Base-by-base conservation (phyloP, 1,140 invertebrate genomes). In the Heliconius congener region DNA sequence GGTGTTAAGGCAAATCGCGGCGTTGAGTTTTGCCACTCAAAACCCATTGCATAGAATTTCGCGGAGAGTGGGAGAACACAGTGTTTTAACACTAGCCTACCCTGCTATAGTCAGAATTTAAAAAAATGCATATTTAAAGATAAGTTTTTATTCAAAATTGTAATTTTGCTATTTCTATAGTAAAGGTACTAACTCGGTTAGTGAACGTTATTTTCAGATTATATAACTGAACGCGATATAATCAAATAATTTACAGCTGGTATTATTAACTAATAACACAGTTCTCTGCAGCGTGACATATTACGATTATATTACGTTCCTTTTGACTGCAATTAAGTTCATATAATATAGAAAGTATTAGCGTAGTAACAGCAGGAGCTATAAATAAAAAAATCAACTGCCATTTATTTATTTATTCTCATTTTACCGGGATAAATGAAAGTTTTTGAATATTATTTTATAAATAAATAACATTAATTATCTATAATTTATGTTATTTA, bases 211-310 rank as follows among this genome's bases (percentile, higher is more conserved):
- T 13, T 66, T 60, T 60, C 23, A 27, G 13, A 66, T 66, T 66
- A 66, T 30, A n/a, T 66, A 66, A 66, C 23, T 66, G 0, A 66
- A 66, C 1, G 60, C 60, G 9, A 30, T 66, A 66, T 30, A 5
- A 66, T 66, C 11, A 30, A 66, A 30, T 66, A 66, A 66, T 66
- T 66, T 13, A 16, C 27, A 66, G 60, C 60, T 66, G 1, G 23
- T 66, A 16, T 66, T 66, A 66, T 66, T 66, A 66, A 27, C 60
- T 66, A 13, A 66, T 66, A 66, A 9, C 23, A 9, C 60, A 27
- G 23, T 66, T 66, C 60, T 66, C 9, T 66, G 60, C 60, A 66
- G 60, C 60, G 60, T 66, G 60, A 66, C 60, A 66, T 66, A 66
- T 66, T 27, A 30, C 60, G 23, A 30, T 66, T 23, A 66, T 66